Evolutionary conservation across 2,888 invertebrate species (phyloP), one percentile per base, ranked within the genome.

Genomic region (Nomada goodeniana): DNA sequence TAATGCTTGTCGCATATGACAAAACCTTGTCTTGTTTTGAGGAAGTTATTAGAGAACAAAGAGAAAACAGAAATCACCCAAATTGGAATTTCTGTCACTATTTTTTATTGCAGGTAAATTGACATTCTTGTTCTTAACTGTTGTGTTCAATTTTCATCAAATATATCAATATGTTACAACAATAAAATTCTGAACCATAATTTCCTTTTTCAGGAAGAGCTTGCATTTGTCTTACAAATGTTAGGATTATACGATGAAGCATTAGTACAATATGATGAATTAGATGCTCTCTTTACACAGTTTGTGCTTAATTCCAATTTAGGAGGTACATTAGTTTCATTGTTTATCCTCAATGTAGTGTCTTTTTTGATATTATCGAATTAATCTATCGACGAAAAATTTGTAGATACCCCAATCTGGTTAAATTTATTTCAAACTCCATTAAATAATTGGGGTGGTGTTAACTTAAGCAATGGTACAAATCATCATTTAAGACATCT

Each of bases 11-110:
- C 60, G 97, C 98, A 2, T 98, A 98, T 93, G 98, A 98, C 91
- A 96, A 97, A 88, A 97, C 97, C 42, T 95, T 99, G 47, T 95
- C 96, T 64, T 96, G 96, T 90, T 97, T 98, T 93, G 98, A 98
- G 94, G 98, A 98, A 91, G 95, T 97, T 86, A 97, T 99, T 94
- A 95, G 99, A 87, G 97, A 97, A 78, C 97, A 98, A 91, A 95
- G 99, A 79, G 99, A 99, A 93, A 96, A 96, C 91, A 95, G 99
- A 74, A 99, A 98, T 94, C 97, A 98, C 91, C 95, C 96, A 0
- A 97, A 97, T 44, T 99, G 99, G 99, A 97, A 97, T 94, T 99
- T 99, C 94, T 97, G 97, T 93, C 96, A 97, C 93, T 99, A 99
- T 94, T 99, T 99, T 95, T 95, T 98, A 88, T 95, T 99, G 88